Conservation (phyloP, 2,113 vertebrate species). For the Rhinogobius similis region DNA sequence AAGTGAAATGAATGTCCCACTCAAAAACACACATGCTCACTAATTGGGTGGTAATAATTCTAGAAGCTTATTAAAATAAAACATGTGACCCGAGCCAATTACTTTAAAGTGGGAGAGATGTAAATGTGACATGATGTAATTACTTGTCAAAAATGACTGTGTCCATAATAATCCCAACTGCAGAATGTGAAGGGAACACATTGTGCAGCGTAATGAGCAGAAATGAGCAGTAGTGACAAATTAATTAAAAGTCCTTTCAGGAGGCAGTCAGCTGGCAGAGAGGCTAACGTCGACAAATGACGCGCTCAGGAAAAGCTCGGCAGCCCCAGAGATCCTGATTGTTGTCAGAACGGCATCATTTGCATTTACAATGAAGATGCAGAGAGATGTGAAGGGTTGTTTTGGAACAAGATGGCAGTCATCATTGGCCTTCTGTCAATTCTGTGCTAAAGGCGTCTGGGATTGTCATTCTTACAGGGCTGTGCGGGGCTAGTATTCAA, state of each 20-base stretch:
- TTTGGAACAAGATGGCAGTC: slow-evolving; percentile 8
- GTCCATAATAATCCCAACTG: slow-evolving; percentile 15
- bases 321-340: slow-evolving; percentile 21
- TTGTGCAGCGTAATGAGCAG: slow-evolving; percentile 10
- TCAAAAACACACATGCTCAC: slow-evolving; percentile 7
- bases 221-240: slow-evolving; percentile 12
- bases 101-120: slow-evolving; percentile 5
- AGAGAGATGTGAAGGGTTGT: slow-evolving; percentile 17
- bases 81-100: slow-evolving; percentile 10
- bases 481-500: neutral
- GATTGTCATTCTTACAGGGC: neutral
- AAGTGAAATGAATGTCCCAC: slow-evolving; percentile 5
- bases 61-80: slow-evolving; percentile 8
- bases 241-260: slow-evolving; percentile 23
- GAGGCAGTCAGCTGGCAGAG: slow-evolving; percentile 10
- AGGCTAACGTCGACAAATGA: slow-evolving; percentile 13
- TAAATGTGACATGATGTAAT: slow-evolving; percentile 11
- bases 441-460: slow-evolving; percentile 3
- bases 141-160: slow-evolving; percentile 14
- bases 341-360: slow-evolving; percentile 13
- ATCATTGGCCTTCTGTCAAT: slow-evolving; percentile 3
- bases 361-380: slow-evolving; percentile 29
- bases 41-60: slow-evolving; percentile 12
- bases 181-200: slow-evolving; percentile 1
- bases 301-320: neutral